Conservation (phyloP, 2,113 vertebrate genomes). For the Rissa tridactyla region DNA sequence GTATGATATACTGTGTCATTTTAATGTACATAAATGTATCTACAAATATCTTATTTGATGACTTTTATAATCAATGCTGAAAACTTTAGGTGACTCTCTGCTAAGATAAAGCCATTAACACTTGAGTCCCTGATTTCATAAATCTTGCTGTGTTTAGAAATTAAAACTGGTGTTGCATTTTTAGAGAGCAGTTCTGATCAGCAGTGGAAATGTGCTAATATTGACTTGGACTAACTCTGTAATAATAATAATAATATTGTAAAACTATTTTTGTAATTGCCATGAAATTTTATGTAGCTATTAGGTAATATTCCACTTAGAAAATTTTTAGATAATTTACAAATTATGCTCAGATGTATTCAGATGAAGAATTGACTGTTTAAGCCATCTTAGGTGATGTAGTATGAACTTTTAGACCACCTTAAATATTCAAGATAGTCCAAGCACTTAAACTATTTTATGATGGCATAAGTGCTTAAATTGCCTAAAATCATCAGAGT, state of each 20-base stretch:
- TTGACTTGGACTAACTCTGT: background rate
- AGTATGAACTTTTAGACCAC: background rate
- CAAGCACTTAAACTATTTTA: background rate
- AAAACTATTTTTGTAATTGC: background rate
- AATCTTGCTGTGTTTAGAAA: background rate
- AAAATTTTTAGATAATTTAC: background rate
- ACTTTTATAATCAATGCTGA: background rate
- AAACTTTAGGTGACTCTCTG: background rate
- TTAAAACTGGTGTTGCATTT: background rate
- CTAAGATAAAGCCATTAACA: background rate
- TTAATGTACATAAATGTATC: background rate
- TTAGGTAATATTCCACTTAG: background rate
- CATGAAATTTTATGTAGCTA: background rate
- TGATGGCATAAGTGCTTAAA: background rate
- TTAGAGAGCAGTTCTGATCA: background rate
- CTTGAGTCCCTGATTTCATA: background rate
- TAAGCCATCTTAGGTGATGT: background rate
- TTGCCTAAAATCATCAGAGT: background rate
- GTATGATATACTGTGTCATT: background rate
- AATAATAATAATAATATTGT: background rate
- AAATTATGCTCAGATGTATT: background rate
- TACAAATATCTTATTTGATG: background rate
- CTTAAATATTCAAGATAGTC: background rate
- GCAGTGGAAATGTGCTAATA: background rate
- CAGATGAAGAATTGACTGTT: background rate